These are phyloP conservation scores for Tipula helvola DNA, from an alignment of 2,888 invertebrate genomes.

Conservation along the genomic window DNA sequence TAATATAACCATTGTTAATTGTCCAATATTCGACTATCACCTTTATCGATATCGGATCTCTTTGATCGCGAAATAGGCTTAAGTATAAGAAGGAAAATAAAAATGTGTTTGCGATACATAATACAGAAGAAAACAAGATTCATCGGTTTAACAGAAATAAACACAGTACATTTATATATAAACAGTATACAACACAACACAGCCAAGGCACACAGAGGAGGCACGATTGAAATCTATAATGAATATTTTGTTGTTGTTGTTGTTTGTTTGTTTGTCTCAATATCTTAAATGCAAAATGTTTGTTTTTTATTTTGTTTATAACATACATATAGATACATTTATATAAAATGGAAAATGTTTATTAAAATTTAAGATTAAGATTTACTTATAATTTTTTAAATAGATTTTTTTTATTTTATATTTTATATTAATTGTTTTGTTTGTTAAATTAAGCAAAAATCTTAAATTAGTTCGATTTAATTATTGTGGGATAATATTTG, in stretches of 20 bases:
- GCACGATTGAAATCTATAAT: slow-evolving; percentile 4
- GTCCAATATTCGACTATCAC: slow-evolving; percentile 4
- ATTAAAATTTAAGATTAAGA: not conserved
- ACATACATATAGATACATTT: not conserved
- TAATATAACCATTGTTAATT: slow-evolving; percentile 4
- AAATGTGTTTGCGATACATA: not conserved
- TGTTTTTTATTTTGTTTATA: not conserved
- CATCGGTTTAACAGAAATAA: not conserved
- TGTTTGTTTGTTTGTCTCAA: not conserved
- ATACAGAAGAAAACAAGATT: not conserved
- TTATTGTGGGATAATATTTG: not conserved
- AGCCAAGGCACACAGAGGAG: not conserved
- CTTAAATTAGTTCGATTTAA: not conserved
- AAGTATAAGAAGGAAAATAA: not conserved
- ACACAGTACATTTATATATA: not conserved
- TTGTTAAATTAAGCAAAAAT: not conserved
- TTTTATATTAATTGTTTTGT: not conserved
- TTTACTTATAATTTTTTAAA: not conserved
- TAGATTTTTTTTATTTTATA: not conserved
- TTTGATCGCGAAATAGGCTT: not conserved
- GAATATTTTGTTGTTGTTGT: not conserved
- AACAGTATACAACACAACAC: not conserved
- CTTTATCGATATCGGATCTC: not conserved
- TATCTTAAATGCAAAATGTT: not conserved
- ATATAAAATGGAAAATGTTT: not conserved